Percentiles rank a stretch among this genome's conserved stretches.
Conservation (phyloP, 2,797 vertebrate genomes). For the Bufotes viridis region DNA sequence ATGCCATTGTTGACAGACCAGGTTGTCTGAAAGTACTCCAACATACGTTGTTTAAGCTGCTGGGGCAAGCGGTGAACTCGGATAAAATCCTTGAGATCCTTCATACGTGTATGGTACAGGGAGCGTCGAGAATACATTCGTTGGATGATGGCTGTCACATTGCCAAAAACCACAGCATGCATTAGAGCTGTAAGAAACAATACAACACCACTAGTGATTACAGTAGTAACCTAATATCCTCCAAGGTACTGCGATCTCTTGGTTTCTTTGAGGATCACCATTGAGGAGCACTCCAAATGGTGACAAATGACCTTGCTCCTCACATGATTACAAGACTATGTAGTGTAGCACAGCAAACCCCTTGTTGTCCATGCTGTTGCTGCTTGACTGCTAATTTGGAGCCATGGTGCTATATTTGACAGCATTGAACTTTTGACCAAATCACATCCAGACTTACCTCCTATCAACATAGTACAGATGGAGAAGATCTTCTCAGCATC, state of each 20-base stretch:
- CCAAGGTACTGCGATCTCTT: neutral
- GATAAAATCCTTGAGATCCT: constrained; percentile 96
- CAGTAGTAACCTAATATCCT: neutral
- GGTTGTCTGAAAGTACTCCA: constrained; percentile 96
- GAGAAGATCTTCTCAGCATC: constrained; percentile 96
- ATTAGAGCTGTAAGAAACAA: constrained; percentile 82
- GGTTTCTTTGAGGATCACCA: neutral
- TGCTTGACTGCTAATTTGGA: neutral
- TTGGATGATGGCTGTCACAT: constrained; percentile 97
- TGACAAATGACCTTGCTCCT: neutral
- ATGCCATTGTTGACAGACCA: constrained; percentile 98
- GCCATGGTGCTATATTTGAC: neutral
- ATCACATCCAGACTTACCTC: constrained; percentile 74
- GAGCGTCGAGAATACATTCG: constrained; percentile 96
- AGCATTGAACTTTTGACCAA: neutral
- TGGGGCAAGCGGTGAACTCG: constrained; percentile 90
- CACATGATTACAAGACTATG: neutral
- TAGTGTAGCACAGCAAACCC: neutral
- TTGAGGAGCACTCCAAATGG: neutral
- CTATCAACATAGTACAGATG: constrained; percentile 96
- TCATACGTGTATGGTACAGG: constrained; percentile 94
- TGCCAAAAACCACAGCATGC: constrained; percentile 96
- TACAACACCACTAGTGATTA: neutral
- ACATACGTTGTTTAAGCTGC: constrained; percentile 93
- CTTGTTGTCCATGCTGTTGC: neutral